Percentiles rank a stretch among this genome's conserved stretches.
These are phyloP conservation scores for Drosophila neocordata DNA, from an alignment of 1,140 invertebrate species.

Conservation along the genomic window DNA sequence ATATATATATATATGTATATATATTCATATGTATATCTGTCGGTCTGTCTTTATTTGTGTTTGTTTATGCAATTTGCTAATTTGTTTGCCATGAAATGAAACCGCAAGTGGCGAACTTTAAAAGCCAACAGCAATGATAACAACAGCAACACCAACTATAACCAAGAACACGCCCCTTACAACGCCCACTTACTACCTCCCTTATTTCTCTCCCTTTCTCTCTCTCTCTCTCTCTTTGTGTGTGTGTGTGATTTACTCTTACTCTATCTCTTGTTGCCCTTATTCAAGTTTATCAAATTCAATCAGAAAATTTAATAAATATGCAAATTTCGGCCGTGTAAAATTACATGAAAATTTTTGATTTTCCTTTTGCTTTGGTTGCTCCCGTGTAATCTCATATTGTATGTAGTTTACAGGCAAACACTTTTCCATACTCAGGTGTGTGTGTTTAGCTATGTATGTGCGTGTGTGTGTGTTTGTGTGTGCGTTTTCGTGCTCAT, in stretches of 20 bases:
- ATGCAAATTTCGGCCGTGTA: slow-evolving; percentile 67
- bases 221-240: background rate
- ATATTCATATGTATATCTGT: slow-evolving; percentile 28
- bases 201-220: too few species aligned
- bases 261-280: slow-evolving; percentile 10
- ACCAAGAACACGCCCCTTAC: background rate
- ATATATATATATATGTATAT: slow-evolving; percentile 25
- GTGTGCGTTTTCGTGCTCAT: background rate
- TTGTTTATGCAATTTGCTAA: slow-evolving; percentile 35
- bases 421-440: slow-evolving; percentile 13
- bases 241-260: slow-evolving; percentile 14
- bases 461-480: slow-evolving; percentile 21
- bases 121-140: slow-evolving; percentile 3
- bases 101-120: slow-evolving; percentile 44
- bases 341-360: slow-evolving; percentile 65
- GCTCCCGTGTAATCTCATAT: slow-evolving; percentile 15
- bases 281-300: slow-evolving; percentile 56
- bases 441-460: background rate
- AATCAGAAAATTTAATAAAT: slow-evolving; percentile 79
- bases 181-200: background rate
- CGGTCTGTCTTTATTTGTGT: slow-evolving; percentile 35
- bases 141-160: background rate
- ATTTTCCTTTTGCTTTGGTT: slow-evolving; percentile 41
- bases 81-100: slow-evolving; percentile 27
- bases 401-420: slow-evolving; percentile 32